Percentiles rank a stretch among this genome's conserved stretches.
Evolutionary conservation across 2,113 vertebrate species (phyloP).

Genomic region (Tupaia tana): DNA sequence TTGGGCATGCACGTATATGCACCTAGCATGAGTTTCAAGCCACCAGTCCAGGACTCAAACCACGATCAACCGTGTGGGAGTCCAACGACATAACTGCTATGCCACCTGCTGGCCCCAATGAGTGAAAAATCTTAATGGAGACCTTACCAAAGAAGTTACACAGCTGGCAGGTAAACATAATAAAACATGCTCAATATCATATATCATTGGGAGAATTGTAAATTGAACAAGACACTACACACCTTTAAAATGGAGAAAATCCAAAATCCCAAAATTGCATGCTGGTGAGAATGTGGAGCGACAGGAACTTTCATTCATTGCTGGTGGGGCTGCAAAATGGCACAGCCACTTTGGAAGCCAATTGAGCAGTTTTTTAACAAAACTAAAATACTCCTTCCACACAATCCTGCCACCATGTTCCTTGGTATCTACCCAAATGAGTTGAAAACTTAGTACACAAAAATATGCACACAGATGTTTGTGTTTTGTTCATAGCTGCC

Average conservation of each 20-base stretch:
- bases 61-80: too few species aligned
- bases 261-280: background rate
- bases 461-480: background rate
- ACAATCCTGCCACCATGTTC: background rate
- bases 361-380: background rate
- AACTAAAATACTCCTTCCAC: background rate
- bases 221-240: background rate
- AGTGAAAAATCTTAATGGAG: background rate
- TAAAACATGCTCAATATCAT: background rate
- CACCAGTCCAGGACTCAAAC: too few species aligned
- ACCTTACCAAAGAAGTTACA: background rate
- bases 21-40: too few species aligned
- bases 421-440: background rate
- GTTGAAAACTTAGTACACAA: background rate
- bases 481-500: background rate
- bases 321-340: background rate
- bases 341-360: background rate
- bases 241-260: background rate
- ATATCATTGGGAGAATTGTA: background rate
- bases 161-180: background rate
- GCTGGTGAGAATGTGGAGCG: background rate
- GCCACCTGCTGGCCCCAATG: too few species aligned
- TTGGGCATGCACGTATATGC: too few species aligned
- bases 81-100: too few species aligned
- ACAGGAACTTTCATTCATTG: background rate